phyloP scores from a whole-genome alignment of 2,888 invertebrate species.

The Drosophila basisetae region DNA sequence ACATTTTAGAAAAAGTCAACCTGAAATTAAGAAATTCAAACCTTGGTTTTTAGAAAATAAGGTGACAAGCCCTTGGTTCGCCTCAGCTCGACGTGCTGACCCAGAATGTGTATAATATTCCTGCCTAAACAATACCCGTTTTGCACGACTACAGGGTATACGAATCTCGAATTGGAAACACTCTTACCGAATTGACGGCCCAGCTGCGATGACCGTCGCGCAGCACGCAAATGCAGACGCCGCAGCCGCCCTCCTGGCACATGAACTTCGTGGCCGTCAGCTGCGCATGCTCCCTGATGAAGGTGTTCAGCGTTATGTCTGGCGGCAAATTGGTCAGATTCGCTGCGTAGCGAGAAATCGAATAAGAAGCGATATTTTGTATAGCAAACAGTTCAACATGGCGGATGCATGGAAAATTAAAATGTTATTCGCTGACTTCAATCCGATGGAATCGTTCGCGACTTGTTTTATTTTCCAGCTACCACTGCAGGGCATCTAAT shows the following conservation, averaged over 20 bases:
- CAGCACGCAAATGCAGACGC: slow-evolving; percentile 87
- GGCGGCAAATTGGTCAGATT: slow-evolving; percentile 82
- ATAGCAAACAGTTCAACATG: background rate
- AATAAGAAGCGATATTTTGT: background rate
- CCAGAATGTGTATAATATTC: background rate
- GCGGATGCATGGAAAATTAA: background rate
- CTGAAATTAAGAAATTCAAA: too few relatives aligned
- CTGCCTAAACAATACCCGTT: background rate
- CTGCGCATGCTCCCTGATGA: slow-evolving; percentile 87
- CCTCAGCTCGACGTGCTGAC: background rate
- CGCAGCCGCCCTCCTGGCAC: slow-evolving; percentile 90
- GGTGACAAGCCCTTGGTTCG: too few relatives aligned
- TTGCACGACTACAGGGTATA: background rate
- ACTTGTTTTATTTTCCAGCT: background rate
- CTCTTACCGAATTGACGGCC: slow-evolving; percentile 88
- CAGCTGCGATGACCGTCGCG: slow-evolving; percentile 86
- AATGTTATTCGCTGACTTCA: background rate
- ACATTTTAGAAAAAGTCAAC: too few relatives aligned
- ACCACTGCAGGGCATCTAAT: background rate
- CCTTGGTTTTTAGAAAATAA: too few relatives aligned
- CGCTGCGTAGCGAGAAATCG: slow-evolving; percentile 47
- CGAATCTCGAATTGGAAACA: background rate
- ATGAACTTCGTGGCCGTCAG: slow-evolving; percentile 89
- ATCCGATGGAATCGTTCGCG: background rate
- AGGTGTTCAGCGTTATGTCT: slow-evolving; percentile 87